phyloP scores from a whole-genome alignment of 2,797 vertebrate species.

The Phataginus tricuspis region DNA sequence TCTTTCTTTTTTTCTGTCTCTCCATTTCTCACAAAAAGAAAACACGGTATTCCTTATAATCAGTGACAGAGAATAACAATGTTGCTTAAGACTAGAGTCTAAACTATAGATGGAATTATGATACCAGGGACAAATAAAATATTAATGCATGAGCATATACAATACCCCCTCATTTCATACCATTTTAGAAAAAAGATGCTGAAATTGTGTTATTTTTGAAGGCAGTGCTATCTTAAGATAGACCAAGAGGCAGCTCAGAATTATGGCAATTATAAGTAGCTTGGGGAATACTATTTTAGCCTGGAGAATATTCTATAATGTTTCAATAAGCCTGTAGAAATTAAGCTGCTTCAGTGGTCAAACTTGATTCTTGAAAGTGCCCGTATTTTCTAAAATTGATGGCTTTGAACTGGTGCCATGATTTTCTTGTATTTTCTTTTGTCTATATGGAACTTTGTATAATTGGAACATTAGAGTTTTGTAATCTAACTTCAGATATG shows the following conservation, averaged over 20 bases:
- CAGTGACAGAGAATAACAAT: background rate
- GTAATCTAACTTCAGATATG: background rate
- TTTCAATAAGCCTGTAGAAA: background rate
- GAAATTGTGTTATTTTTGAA: background rate
- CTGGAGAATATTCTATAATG: constrained; percentile 7
- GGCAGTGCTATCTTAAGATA: background rate
- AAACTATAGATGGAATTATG: background rate
- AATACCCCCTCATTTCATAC: background rate
- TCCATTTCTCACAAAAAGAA: background rate
- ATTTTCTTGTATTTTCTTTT: constrained; percentile 24
- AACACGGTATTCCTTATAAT: background rate
- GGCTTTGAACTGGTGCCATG: background rate
- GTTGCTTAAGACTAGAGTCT: background rate
- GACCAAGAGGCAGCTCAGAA: background rate
- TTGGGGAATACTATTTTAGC: background rate
- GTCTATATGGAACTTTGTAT: background rate
- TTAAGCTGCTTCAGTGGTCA: background rate
- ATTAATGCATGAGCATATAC: background rate
- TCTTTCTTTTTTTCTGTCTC: background rate
- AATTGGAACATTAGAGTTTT: constrained; percentile 1
- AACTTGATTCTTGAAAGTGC: background rate
- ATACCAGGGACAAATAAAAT: background rate
- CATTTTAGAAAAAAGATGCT: background rate
- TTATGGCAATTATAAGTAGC: background rate
- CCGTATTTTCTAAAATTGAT: constrained; percentile 13